Evolutionary conservation across 1,140 invertebrate genomes (phyloP), one percentile per base, ranked within the genome.

Genomic region (Calliopsis andreniformis): DNA sequence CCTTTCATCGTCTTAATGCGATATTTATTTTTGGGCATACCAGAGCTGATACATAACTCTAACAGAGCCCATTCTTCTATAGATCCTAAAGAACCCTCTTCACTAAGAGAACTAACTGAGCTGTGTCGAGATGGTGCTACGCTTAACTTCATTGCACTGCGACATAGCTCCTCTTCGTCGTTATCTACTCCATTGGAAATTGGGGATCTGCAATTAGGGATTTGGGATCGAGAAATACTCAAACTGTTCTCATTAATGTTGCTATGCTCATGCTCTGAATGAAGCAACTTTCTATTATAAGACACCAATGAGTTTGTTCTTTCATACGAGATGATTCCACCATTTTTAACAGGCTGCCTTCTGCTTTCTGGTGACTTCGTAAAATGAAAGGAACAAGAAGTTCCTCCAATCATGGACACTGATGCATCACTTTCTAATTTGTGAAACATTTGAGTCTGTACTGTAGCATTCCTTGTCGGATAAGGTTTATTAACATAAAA

Each of bases 1-100:
- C 39, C 4, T 8, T 82, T 82, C n/a, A 42, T 67, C n/a, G 58
- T 64, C 4, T 70, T 82, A 6, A 75, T 8, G 3, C 51, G 75
- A 42, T 79, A 83, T 12, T 79, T 83, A 30, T 71, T 79, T 12
- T 55, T 68, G 1, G 70, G 64, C 43, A 82, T 83, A 3, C 64
- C 79, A n/a, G 79, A 81, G 23, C 47, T 70, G 7, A 83, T 82
- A 49, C 79, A 82, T n/a, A 79, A 10, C 10, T 83, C 70, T 7
- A 81, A 10, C 1, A 82, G 14, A 0, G 76, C 53, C 81, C 70
- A 83, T 1, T 83, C 81, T 10, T 83, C 76, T 10, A 68, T 75
- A 5, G 79, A 75, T 2, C 75, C 67, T 0, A 78, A 58, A 5
- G 80, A 64, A 7, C 69, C 47, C 2, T 75, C 76, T 10, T 82